phyloP scores from a whole-genome alignment of 2,113 vertebrate species.

The Dryoscopus gambensis region DNA sequence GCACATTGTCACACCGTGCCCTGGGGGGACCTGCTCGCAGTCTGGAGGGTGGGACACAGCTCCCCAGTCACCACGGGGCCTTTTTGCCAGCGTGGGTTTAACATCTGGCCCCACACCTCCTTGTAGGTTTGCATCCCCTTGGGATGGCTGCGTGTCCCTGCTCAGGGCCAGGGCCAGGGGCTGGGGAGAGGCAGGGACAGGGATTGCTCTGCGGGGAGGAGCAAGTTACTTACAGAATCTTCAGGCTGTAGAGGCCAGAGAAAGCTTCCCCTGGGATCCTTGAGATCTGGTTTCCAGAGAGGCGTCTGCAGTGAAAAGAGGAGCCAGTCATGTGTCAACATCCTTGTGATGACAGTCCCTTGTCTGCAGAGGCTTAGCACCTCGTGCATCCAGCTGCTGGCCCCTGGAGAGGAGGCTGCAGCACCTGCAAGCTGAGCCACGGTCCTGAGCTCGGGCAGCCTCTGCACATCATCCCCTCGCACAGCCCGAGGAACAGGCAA shows the following conservation, averaged over 20 bases:
- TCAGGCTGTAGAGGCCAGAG: constrained; percentile 89
- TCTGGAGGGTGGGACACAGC: not conserved
- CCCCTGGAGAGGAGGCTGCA: not conserved
- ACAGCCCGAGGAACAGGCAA: not conserved
- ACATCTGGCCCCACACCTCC: not conserved
- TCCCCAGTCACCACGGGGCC: not conserved
- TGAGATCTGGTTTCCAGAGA: constrained; percentile 92
- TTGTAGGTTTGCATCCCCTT: not conserved
- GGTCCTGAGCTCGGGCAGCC: fast-evolving
- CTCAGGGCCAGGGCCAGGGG: not conserved
- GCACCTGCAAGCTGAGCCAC: not conserved
- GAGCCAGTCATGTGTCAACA: not conserved
- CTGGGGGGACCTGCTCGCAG: not conserved
- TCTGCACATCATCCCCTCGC: not conserved
- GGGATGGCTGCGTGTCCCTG: not conserved
- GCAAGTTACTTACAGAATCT: constrained; percentile 87
- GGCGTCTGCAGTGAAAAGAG: constrained; percentile 77
- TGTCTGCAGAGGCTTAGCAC: not conserved
- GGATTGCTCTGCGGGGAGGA: not conserved
- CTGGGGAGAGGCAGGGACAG: not conserved
- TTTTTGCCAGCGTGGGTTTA: fast-evolving
- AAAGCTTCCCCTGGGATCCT: constrained; percentile 85
- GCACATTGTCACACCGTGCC: not conserved
- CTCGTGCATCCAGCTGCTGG: not conserved
- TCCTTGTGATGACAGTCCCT: not conserved